These are phyloP conservation scores for Coptodon rendalli DNA, from an alignment of 2,113 vertebrate species.

Conservation along the genomic window DNA sequence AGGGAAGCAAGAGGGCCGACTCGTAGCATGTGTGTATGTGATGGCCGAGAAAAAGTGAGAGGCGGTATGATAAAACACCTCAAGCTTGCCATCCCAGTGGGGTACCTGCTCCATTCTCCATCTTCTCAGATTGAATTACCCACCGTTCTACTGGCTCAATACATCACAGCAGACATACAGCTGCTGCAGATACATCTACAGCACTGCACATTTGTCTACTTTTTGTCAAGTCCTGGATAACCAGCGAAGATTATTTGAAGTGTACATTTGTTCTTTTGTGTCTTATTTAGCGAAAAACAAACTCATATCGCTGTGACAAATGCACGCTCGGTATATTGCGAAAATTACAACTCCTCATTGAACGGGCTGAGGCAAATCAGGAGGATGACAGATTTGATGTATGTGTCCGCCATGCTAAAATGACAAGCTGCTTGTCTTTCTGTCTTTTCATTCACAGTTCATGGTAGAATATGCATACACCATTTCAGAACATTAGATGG, in stretches of 20 bases:
- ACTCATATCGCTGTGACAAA: not conserved
- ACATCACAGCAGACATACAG: constrained; percentile 26
- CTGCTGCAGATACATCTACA: not conserved
- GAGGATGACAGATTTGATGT: not conserved
- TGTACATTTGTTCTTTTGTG: not conserved
- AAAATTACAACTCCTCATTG: not conserved
- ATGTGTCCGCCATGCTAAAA: not conserved
- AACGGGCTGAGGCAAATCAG: not conserved
- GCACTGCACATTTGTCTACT: not conserved
- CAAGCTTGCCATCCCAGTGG: constrained; percentile 16
- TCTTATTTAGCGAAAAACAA: not conserved
- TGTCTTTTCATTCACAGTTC: not conserved
- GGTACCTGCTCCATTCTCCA: constrained; percentile 18
- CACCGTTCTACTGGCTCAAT: constrained; percentile 32
- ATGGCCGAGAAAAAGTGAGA: not conserved
- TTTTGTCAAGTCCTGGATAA: not conserved
- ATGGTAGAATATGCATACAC: not conserved
- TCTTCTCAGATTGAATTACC: constrained; percentile 37
- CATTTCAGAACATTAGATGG: not conserved
- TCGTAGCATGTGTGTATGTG: not conserved
- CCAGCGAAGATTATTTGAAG: not conserved
- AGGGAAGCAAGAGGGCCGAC: not conserved
- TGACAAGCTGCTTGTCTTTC: not conserved
- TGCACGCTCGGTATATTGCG: not conserved
- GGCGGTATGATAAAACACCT: constrained; percentile 34